Conservation (phyloP, 2,888 invertebrate species). For the Clistopyga incitator region DNA sequence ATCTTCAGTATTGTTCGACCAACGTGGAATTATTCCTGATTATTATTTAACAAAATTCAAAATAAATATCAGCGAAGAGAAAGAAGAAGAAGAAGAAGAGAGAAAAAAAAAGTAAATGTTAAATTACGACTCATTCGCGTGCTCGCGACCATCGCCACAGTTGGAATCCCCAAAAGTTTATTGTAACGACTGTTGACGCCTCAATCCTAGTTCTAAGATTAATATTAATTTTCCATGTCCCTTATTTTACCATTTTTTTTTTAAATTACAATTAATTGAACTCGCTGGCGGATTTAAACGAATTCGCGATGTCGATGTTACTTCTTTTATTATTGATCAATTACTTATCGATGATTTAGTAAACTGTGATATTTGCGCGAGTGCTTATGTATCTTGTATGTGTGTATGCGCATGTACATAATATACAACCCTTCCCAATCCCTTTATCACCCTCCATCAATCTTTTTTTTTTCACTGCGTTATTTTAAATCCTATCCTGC, state of each 20-base stretch:
- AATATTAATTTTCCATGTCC: constrained; percentile 10
- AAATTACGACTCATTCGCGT: constrained; percentile 15
- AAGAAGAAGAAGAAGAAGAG: constrained; percentile 20
- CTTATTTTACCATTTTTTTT: constrained; percentile 4
- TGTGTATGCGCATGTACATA: constrained; percentile 75
- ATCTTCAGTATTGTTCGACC: constrained; percentile 55
- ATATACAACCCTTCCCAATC: constrained; percentile 61
- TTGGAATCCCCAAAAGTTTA: constrained; percentile 21
- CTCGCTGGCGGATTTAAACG: constrained; percentile 11
- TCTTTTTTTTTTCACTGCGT: constrained; percentile 6
- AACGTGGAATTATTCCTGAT: constrained; percentile 17
- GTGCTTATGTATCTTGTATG: constrained; percentile 73
- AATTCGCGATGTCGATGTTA: constrained; percentile 20
- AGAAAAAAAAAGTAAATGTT: constrained; percentile 18
- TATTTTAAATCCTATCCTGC: constrained; percentile 22
- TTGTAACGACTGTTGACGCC: constrained; percentile 27
- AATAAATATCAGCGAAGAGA: neutral
- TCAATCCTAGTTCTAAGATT: constrained; percentile 40
- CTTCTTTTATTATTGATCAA: constrained; percentile 56
- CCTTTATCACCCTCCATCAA: constrained; percentile 22
- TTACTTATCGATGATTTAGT: constrained; percentile 74
- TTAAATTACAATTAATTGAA: neutral
- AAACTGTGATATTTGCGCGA: constrained; percentile 80
- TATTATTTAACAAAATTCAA: constrained; percentile 1
- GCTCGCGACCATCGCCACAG: constrained; percentile 33